phyloP scores from a whole-genome alignment of 2,113 vertebrate species.

The Anthoscopus minutus region DNA sequence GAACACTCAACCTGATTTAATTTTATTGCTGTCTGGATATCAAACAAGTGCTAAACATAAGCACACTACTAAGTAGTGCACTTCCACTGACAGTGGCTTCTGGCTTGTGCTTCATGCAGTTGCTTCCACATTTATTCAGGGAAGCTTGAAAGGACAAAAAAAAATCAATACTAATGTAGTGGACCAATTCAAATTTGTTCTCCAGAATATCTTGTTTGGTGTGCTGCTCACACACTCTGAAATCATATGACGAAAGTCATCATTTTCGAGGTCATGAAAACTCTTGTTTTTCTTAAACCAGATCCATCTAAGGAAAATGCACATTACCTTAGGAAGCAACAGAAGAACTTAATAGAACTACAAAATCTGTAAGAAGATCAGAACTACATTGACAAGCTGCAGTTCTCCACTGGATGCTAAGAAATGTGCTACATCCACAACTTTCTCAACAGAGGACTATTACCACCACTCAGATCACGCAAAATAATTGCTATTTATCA shows the following conservation, averaged over 20 bases:
- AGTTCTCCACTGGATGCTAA: neutral
- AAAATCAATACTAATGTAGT: conserved; percentile 57
- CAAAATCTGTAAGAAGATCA: conserved; percentile 12
- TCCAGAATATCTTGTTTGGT: conserved; percentile 17
- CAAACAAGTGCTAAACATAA: neutral
- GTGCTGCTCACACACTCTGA: conserved; percentile 10
- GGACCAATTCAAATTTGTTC: conserved; percentile 30
- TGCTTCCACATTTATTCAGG: conserved; percentile 60
- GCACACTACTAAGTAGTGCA: neutral
- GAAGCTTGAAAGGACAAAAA: conserved; percentile 48
- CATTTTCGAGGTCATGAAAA: neutral
- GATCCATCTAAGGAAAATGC: neutral
- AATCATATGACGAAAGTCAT: neutral
- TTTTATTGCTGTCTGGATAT: neutral
- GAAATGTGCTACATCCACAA: neutral
- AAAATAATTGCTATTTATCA: neutral
- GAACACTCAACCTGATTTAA: neutral
- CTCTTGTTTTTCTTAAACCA: conserved; percentile 21
- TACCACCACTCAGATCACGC: neutral
- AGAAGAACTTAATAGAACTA: neutral
- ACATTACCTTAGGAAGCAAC: neutral
- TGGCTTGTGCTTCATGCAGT: conserved; percentile 29
- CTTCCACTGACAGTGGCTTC: neutral
- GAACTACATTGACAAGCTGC: neutral
- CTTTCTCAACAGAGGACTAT: neutral